These are phyloP conservation scores for Lasioglossum marginatum DNA, from an alignment of 2,888 invertebrate genomes.

Conservation along the genomic window DNA sequence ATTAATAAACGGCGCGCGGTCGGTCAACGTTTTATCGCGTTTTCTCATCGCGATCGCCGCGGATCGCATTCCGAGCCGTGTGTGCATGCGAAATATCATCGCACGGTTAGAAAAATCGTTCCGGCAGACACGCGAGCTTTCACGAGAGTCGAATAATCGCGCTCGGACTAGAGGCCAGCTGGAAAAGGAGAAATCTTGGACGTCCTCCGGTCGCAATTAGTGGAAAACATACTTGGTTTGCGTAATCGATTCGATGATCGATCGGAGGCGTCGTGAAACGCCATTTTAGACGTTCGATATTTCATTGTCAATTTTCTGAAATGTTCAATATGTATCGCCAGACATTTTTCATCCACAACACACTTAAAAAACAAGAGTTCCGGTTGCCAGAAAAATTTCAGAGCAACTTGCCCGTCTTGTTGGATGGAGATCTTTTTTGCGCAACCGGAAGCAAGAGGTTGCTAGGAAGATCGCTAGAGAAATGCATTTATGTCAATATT, in stretches of 20 bases:
- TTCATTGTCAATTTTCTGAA: not conserved
- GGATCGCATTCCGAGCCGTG: slow-evolving; percentile 13
- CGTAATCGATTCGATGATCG: not conserved
- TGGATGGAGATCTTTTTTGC: not conserved
- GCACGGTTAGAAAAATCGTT: slow-evolving; percentile 40
- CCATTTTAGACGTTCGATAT: not conserved
- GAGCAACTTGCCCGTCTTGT: not conserved
- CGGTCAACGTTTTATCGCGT: slow-evolving; percentile 32
- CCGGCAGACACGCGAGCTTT: slow-evolving; percentile 59
- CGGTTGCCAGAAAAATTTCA: not conserved
- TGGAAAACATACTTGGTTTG: not conserved
- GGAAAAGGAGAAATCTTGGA: not conserved
- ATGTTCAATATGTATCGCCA: no score
- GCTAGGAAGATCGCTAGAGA: slow-evolving; percentile 4
- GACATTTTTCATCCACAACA: no score
- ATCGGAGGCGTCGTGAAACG: not conserved
- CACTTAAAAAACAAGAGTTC: not conserved
- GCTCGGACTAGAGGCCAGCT: not conserved
- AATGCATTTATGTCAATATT: no score
- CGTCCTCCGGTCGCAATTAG: not conserved
- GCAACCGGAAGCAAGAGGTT: not conserved
- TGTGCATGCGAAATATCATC: slow-evolving; percentile 52
- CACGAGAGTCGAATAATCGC: slow-evolving; percentile 41
- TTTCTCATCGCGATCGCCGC: slow-evolving; percentile 34
- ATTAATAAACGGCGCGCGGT: slow-evolving; percentile 43